phyloP scores from a whole-genome alignment of 2,888 invertebrate species.

The Kryphioiulus occultus region DNA sequence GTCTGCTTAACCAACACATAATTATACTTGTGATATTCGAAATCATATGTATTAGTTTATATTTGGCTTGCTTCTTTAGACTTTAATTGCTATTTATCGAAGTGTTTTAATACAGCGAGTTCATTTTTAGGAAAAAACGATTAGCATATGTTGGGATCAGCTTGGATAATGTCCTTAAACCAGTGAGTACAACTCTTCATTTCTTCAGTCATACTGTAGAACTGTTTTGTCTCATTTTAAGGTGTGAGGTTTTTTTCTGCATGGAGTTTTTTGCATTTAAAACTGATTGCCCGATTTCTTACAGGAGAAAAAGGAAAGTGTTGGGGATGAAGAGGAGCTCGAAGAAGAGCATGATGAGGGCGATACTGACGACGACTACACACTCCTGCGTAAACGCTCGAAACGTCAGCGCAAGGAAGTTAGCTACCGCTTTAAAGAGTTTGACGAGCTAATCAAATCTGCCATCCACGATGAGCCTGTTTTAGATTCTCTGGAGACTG shows the following conservation, averaged over 20 bases:
- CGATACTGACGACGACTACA: constrained; percentile 57
- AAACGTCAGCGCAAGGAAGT: constrained; percentile 78
- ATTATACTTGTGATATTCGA: too few relatives aligned
- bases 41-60: too few relatives aligned
- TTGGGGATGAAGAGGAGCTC: constrained; percentile 50
- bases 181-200: constrained; percentile 56
- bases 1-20: too few relatives aligned
- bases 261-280: too few relatives aligned
- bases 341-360: constrained; percentile 61
- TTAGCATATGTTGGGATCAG: constrained; percentile 79
- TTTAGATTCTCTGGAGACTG: constrained; percentile 10
- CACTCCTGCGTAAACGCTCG: constrained; percentile 64
- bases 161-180: constrained; percentile 72
- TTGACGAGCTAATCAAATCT: constrained; percentile 93
- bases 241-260: background rate
- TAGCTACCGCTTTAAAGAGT: constrained; percentile 83
- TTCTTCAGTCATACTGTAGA: background rate
- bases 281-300: background rate
- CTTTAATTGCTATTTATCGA: background rate
- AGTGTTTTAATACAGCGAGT: background rate
- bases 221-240: background rate
- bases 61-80: too few relatives aligned
- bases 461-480: constrained; percentile 67
- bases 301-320: constrained; percentile 51
- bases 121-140: constrained; percentile 69